Evolutionary conservation across 2,888 invertebrate genomes (phyloP).

Genomic region (Eudasyphora cyanicolor): DNA sequence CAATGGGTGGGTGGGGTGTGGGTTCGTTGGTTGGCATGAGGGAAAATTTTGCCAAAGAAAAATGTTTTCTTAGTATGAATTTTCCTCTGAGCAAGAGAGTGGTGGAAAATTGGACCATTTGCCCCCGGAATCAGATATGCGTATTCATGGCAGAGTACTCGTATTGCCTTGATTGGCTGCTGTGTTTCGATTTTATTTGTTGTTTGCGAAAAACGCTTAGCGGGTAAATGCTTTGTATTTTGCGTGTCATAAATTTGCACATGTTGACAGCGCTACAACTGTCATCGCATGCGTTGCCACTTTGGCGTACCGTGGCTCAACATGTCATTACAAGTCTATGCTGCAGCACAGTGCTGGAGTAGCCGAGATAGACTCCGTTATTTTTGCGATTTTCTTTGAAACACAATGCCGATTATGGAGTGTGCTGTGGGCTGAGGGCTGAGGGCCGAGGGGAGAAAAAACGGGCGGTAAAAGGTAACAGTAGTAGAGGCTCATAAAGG

Average conservation of each 20-base stretch:
- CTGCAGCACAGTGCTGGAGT: slow-evolving; percentile 3
- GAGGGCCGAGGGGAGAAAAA: neutral
- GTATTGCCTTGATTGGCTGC: slow-evolving; percentile 77
- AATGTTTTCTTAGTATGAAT: slow-evolving; percentile 29
- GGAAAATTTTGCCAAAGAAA: slow-evolving; percentile 34
- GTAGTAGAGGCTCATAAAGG: slow-evolving; percentile 73
- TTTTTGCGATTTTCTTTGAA: neutral
- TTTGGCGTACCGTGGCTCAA: slow-evolving; percentile 41
- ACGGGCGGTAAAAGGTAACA: neutral
- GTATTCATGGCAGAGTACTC: slow-evolving; percentile 56
- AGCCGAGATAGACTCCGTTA: neutral
- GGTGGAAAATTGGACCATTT: slow-evolving; percentile 35
- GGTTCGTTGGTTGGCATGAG: neutral
- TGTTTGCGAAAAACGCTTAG: slow-evolving; percentile 46
- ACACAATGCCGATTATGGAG: too few relatives aligned
- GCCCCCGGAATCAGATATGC: slow-evolving; percentile 34
- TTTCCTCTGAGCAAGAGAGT: slow-evolving; percentile 3
- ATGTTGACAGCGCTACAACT: slow-evolving; percentile 67
- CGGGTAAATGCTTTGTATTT: slow-evolving; percentile 56
- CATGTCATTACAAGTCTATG: slow-evolving; percentile 56
- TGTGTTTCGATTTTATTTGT: slow-evolving; percentile 37
- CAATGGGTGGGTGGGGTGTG: slow-evolving; percentile 4
- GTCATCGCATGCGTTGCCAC: slow-evolving; percentile 69
- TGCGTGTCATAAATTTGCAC: slow-evolving; percentile 77
- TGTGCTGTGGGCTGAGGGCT: slow-evolving; percentile 14